Evolutionary conservation across 2,888 invertebrate species (phyloP).

Genomic region (Griposia aprilina): DNA sequence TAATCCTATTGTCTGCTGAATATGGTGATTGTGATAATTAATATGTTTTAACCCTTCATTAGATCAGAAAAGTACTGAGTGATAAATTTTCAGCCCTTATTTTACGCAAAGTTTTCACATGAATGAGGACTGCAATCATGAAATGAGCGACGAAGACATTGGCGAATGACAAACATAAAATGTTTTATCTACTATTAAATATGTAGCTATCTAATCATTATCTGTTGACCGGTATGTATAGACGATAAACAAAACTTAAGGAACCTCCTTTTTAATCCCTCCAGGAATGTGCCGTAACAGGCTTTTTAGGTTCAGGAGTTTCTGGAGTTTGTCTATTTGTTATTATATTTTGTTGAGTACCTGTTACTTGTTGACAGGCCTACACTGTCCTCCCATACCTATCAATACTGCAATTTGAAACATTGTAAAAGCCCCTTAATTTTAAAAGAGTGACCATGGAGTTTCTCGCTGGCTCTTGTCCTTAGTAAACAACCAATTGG

Average conservation of each 20-base stretch:
- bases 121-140: background rate
- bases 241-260: conserved; percentile 2
- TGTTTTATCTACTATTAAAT: background rate
- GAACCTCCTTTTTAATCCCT: background rate
- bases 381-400: too few relatives aligned
- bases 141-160: background rate
- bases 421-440: too few relatives aligned
- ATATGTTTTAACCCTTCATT: background rate
- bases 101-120: background rate
- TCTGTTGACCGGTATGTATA: background rate
- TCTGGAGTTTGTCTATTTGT: background rate
- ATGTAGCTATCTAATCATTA: conserved; percentile 7
- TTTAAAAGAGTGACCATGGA: too few relatives aligned
- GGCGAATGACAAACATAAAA: background rate
- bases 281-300: background rate
- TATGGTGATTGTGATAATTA: background rate
- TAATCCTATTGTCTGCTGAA: conserved; percentile 3
- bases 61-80: background rate
- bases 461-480: too few relatives aligned
- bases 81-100: background rate
- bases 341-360: too few relatives aligned
- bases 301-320: too few relatives aligned
- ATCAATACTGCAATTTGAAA: too few relatives aligned
- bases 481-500: too few relatives aligned
- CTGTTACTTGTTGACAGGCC: too few relatives aligned